phyloP scores from a whole-genome alignment of 53 echinoderm and acorn worm species.

The Stichopus horrens region DNA sequence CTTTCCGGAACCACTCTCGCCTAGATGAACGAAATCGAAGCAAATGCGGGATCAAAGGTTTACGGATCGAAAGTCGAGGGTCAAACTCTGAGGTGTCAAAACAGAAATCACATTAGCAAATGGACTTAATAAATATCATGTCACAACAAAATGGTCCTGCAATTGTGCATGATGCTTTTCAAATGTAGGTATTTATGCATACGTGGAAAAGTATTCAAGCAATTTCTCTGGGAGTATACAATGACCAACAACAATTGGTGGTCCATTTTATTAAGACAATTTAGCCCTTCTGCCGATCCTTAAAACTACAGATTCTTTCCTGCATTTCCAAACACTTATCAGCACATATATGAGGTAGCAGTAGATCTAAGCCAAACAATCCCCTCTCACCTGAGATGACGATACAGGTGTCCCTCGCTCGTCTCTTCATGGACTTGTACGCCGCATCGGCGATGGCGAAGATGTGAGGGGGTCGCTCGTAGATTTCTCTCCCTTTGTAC shows the following conservation, averaged over 20 bases:
- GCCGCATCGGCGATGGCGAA: constrained; percentile 97
- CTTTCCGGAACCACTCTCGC: constrained; percentile 96
- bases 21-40: constrained; percentile 22
- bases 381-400: constrained; percentile 80
- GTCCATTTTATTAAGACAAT: too few species aligned
- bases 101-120: too few species aligned
- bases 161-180: too few species aligned
- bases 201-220: too few species aligned
- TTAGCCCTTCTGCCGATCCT: background rate
- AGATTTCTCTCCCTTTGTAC: constrained; percentile 91
- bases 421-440: constrained; percentile 91
- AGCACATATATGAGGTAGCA: background rate
- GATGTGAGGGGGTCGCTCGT: constrained; percentile 84
- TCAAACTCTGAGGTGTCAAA: too few species aligned
- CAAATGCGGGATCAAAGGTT: too few species aligned
- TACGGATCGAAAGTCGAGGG: too few species aligned
- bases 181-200: too few species aligned
- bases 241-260: too few species aligned
- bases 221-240: too few species aligned
- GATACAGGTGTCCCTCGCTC: constrained; percentile 90
- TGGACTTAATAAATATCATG: too few species aligned
- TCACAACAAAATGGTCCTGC: too few species aligned
- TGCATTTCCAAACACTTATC: background rate
- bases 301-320: background rate
- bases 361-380: background rate